These are phyloP conservation scores for Huso huso DNA, from an alignment of 2,797 vertebrate species.

Conservation along the genomic window DNA sequence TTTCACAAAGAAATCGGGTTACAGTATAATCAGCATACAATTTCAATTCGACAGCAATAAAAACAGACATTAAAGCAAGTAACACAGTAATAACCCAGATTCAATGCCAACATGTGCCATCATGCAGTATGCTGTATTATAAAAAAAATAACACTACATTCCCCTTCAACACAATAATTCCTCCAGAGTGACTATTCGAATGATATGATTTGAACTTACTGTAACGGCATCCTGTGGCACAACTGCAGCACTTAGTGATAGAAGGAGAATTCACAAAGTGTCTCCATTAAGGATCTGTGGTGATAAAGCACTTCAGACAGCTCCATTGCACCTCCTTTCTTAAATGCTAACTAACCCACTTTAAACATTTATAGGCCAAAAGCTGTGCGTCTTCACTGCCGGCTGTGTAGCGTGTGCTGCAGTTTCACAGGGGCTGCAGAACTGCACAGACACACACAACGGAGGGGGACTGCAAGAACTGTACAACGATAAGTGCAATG, in stretches of 20 bases:
- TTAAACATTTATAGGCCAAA: conserved; percentile 29
- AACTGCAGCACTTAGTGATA: background rate
- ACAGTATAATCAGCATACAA: no score
- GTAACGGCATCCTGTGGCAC: background rate
- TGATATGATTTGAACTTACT: conserved; percentile 1
- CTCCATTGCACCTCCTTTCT: conserved; percentile 21
- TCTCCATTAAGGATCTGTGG: background rate
- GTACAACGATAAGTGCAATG: no score
- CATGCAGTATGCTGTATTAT: no score
- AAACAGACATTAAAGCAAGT: no score
- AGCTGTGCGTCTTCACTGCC: conserved; percentile 28
- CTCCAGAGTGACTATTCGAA: no score
- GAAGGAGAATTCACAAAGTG: background rate
- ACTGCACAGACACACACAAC: background rate
- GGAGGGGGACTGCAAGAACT: no score
- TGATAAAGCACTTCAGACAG: background rate
- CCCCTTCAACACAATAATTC: no score
- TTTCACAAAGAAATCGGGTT: no score
- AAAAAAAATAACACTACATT: no score
- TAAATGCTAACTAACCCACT: conserved; percentile 46
- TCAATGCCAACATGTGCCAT: no score
- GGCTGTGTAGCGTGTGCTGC: conserved; percentile 29
- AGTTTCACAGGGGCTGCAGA: conserved; percentile 9
- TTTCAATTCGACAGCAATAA: no score
- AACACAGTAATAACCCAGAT: no score